Evolutionary conservation across 2,113 vertebrate genomes (phyloP), one percentile per base, ranked within the genome.

Genomic region (Nanorana parkeri): DNA sequence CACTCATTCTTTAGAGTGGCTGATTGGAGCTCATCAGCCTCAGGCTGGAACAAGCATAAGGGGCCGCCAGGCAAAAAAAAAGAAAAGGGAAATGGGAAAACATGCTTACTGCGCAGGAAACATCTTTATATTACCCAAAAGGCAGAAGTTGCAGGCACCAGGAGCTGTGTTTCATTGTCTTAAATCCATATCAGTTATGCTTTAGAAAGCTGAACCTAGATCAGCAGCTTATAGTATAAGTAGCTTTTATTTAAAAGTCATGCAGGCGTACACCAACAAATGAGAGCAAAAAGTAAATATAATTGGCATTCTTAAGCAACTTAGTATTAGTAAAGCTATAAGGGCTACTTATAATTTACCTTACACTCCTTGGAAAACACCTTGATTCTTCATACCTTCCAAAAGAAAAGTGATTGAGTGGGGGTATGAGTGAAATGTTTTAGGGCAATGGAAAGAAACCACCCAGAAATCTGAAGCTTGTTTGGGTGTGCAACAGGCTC

Each of bases 331-430:
- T 67, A 86, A 79, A 77, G 87, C 85, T 82, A 84, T 86, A 68
- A 4, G 68, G 89, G 83, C 81, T 82, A 86, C 61, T 87, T 84
- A 86, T 41, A 17, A 84, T 92, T 97, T 97, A 98, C 96, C 96
- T 97, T 91, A 94, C 92, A 89, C 92, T 95, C 93, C 92, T 95
- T 88, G 95, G 94, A 94, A 92, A 89, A 93, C 87, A 92, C 90
- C 91, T 95, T 86, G 96, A 92, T 93, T 96, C 94, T 93, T 97
- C 95, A 90, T 95, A 97, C 94, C 96, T 98, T 97, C 88, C 79
- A 86, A 92, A 87, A 84, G 90, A 93, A 91, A 89, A 89, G 85
- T 7, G 78, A 85, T 86, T 72, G 85, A 86, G 67, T 68, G 83
- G 84, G 88, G 64, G 85, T 86, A 93, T 87, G 60, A 91, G 84